Conservation (phyloP, 2,888 invertebrate species). For the Dasypolia templi region DNA sequence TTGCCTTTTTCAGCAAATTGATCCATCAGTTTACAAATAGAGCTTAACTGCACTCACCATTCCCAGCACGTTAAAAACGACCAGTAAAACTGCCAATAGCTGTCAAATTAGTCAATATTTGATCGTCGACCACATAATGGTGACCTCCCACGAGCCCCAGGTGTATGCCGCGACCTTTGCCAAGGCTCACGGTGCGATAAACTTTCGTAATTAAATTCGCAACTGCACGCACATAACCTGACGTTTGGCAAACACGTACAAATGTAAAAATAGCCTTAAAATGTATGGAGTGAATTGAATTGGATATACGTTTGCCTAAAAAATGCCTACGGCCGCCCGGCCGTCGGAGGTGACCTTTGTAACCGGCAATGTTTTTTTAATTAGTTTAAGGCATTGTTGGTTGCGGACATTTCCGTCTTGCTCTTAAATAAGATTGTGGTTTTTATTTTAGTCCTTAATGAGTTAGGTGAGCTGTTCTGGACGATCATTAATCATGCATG, state of each 20-base stretch:
- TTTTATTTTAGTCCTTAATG: neutral
- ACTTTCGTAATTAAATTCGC: conserved; percentile 77
- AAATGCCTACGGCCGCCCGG: conserved; percentile 61
- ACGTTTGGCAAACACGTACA: conserved; percentile 60
- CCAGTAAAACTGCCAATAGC: conserved; percentile 17
- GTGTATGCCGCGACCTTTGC: conserved; percentile 69
- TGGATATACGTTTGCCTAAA: conserved; percentile 45
- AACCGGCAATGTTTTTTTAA: conserved; percentile 21
- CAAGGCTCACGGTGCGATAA: conserved; percentile 74
- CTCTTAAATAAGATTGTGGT: conserved; percentile 10
- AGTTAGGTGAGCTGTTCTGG: neutral
- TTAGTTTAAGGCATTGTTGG: conserved; percentile 31
- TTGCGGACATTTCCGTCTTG: conserved; percentile 14
- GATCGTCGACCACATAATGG: conserved; percentile 39
- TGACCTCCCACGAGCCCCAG: conserved; percentile 58
- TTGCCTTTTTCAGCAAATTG: neutral
- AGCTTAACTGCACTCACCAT: neutral
- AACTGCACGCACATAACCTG: conserved; percentile 63
- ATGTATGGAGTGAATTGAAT: conserved; percentile 47
- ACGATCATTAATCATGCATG: neutral
- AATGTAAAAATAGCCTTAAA: conserved; percentile 57
- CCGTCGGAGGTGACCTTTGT: conserved; percentile 39
- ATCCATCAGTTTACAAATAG: neutral
- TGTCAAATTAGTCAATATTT: conserved; percentile 52
- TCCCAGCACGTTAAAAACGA: conserved; percentile 11